Conservation (phyloP, 2,888 invertebrate genomes). For the Cyaniris semiargus region DNA sequence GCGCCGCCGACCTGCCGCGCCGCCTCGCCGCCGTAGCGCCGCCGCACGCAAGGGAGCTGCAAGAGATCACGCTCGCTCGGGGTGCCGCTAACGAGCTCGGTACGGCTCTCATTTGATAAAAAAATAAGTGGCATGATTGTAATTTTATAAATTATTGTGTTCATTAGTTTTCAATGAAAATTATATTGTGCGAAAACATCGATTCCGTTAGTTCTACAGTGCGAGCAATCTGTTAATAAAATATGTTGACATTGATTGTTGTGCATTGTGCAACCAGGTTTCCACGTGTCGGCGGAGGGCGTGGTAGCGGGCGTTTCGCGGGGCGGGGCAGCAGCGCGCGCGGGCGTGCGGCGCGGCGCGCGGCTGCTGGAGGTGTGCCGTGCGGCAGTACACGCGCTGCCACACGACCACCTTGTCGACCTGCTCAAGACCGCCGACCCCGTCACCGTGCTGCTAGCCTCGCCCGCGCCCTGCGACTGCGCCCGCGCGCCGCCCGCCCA, state of each 20-base stretch:
- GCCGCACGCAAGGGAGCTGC: constrained; percentile 84
- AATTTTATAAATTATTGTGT: too few relatives aligned
- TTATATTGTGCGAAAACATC: too few relatives aligned
- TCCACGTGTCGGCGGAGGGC: constrained; percentile 95
- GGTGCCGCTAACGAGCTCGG: constrained; percentile 90
- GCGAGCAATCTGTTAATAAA: too few relatives aligned
- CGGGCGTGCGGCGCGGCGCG: constrained; percentile 94
- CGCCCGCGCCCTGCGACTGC: constrained; percentile 80
- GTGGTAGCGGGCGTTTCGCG: constrained; percentile 95
- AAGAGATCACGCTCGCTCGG: constrained; percentile 88
- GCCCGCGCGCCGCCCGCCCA: constrained; percentile 52
- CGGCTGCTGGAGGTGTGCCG: constrained; percentile 95
- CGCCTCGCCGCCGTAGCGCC: constrained; percentile 90
- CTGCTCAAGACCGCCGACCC: constrained; percentile 92
- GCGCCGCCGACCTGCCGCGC: constrained; percentile 89
- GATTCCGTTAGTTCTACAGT: too few relatives aligned
- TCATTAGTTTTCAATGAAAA: too few relatives aligned
- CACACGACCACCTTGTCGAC: constrained; percentile 96
- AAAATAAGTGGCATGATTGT: too few relatives aligned
- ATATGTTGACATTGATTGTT: background rate
- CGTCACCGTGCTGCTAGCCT: constrained; percentile 82
- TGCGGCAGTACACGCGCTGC: constrained; percentile 92
- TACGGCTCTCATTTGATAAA: constrained; percentile 41
- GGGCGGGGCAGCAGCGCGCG: constrained; percentile 84
- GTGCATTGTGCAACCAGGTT: constrained; percentile 73